Evolutionary conservation across 1,140 invertebrate genomes (phyloP).

Genomic region (Drosophila miranda): DNA sequence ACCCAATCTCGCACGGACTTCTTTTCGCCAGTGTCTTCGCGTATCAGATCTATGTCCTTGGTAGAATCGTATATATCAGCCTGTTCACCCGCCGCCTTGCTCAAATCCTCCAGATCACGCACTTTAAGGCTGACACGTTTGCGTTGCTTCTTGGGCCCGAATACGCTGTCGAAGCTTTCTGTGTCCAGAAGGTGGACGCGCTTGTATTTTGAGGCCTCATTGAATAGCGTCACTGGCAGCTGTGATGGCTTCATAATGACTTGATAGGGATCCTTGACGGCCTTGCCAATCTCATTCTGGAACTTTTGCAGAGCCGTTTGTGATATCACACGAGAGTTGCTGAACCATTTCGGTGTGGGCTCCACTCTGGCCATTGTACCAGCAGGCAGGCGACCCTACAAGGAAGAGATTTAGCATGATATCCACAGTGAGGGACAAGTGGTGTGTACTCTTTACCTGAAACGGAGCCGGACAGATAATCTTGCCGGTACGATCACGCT

Average conservation of each 20-base stretch:
- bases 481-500: constrained; percentile 94
- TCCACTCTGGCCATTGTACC: constrained; percentile 97
- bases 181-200: constrained; percentile 97
- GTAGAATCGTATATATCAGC: constrained; percentile 89
- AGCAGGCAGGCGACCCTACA: constrained; percentile 92
- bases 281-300: constrained; percentile 97
- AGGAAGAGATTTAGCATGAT: background rate
- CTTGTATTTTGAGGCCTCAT: constrained; percentile 95
- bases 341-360: constrained; percentile 99
- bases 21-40: constrained; percentile 91
- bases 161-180: constrained; percentile 96
- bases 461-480: constrained; percentile 97
- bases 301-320: constrained; percentile 98
- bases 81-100: constrained; percentile 87
- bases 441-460: constrained; percentile 60
- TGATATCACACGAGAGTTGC: constrained; percentile 94
- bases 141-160: constrained; percentile 96
- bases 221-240: constrained; percentile 96
- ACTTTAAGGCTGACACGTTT: constrained; percentile 94
- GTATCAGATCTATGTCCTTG: constrained; percentile 92
- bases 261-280: constrained; percentile 97
- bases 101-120: constrained; percentile 88
- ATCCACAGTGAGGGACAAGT: background rate
- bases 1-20: constrained; percentile 91
- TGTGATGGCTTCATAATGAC: constrained; percentile 98